Base-by-base conservation (phyloP, 2,113 vertebrate genomes). In the Psittacara wagleri region DNA sequence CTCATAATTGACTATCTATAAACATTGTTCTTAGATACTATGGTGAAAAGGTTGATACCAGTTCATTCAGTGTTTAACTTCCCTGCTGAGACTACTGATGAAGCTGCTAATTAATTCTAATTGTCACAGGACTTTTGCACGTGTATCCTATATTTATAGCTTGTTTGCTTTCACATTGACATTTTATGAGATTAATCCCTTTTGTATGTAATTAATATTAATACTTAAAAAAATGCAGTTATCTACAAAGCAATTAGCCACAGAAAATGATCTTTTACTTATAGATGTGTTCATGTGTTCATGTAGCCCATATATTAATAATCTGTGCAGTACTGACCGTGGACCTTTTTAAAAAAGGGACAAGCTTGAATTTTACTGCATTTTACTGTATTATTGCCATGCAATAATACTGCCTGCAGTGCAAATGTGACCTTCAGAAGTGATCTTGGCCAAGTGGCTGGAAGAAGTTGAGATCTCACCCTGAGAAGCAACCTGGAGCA, bases 61-160 rank as follows among this genome's bases (percentile, higher is more conserved):
- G 43, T 78, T 92, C 75, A 44, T 87, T 87, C 89, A 37, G 8
- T 46, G 67, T 73, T 89, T 83, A 35, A 18, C 48, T 55, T 68
- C 70, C 86, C 91, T 94, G 68, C 66, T 91, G 86, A 70, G 82
- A 33, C 61, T 92, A 68, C 59, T 13, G 7, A 80, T 3, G 37
- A 83, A 83, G 64, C n/a, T 96, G 79, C 79, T 94, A 63, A 83
- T 92, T 70, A 86, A 70, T 77, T 88, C 59, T 91, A 81, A 37
- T 81, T 70, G 68, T 44, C 83, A 83, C 33, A 55, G 85, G 33
- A n/a, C 4, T 83, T 88, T 54, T 64, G 31, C 51, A 43, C 14
- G 0, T 39, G 37, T 39, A n/a, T 78, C 48, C 43, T 93, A 20
- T 77, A 82, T 92, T 95, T 87, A 86, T 77, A 81, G 41, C 79